Evolutionary conservation across 2,797 vertebrate genomes (phyloP).

Genomic region (Notolabrus celidotus): DNA sequence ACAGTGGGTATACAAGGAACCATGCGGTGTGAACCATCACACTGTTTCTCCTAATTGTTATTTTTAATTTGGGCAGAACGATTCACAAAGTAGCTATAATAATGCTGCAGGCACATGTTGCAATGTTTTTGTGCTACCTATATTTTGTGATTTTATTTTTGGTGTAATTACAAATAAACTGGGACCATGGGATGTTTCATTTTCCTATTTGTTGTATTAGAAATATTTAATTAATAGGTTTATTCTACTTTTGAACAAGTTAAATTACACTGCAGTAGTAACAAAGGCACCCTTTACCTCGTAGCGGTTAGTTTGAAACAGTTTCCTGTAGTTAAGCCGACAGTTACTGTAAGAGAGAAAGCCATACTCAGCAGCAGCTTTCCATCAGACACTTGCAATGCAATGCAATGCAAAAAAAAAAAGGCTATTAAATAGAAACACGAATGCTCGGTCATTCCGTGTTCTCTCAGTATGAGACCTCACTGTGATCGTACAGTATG

Average conservation of each 20-base stretch:
- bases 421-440: not conserved
- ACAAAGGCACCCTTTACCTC: not conserved
- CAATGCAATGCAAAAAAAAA: not conserved
- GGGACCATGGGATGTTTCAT: not conserved
- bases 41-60: too few relatives aligned
- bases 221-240: not conserved
- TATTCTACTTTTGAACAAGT: not conserved
- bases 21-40: not conserved
- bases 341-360: not conserved
- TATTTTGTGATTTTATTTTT: not conserved
- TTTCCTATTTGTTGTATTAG: not conserved
- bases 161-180: not conserved
- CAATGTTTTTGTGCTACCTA: not conserved
- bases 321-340: not conserved
- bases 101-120: not conserved
- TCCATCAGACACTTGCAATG: too few relatives aligned
- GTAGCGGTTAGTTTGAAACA: not conserved
- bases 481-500: conserved; percentile 1
- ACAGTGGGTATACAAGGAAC: conserved; percentile 13
- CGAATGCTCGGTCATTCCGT: conserved; percentile 34
- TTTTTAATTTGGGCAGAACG: too few relatives aligned
- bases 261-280: not conserved
- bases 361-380: not conserved
- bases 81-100: conserved; percentile 17
- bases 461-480: conserved; percentile 30